Evolutionary conservation across 2,113 vertebrate genomes (phyloP), one percentile per base, ranked within the genome.

Genomic region (Syngnathus typhle): DNA sequence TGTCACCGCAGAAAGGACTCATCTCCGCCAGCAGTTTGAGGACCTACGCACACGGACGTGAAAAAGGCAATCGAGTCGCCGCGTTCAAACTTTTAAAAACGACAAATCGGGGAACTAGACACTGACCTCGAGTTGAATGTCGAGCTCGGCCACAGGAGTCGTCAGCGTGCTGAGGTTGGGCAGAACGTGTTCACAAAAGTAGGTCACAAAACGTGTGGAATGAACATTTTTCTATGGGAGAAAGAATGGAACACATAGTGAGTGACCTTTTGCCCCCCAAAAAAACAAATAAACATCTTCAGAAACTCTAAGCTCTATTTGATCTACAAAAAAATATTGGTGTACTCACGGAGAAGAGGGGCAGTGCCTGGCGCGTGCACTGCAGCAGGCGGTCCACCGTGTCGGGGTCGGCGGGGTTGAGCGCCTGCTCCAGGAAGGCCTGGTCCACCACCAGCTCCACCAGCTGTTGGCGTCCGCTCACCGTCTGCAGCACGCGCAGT

Each of bases 11-110:
- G 87, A 92, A 99, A 0, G 94, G 95, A 87, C 95, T 98, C 98
- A 99, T 99, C 82, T 99, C 98, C 49, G 95, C 98, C 88, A 99
- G 84, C 68, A 99, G 91, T 86, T 99, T 99, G 80, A 99, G 90
- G 72, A 99, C 94, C 97, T 99, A 77, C 55, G 66, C 43, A 71
- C 47, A 80, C 16, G 81, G 8, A 39, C 6, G 32, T 12, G 49
- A n/a, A 51, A 12, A 19, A n/a, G 49, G 19, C 19, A 51, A 46
- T 46, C 44, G 15, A 51, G 19, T n/a, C 7, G 19, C 3, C 7
- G 47, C 18, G n/a, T 19, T n/a, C 9, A 1, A 49, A 19, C 18
- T 49, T 10, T 19, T 19, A 19, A 37, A 59, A 21, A 60, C 55
- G 18, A 64, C 13, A 64, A 7, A 21, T 2, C 15, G 8, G 19